Percentiles rank a stretch among this genome's conserved stretches.
phyloP scores from a whole-genome alignment of 2,113 vertebrate genomes.

The Miniopterus natalensis region DNA sequence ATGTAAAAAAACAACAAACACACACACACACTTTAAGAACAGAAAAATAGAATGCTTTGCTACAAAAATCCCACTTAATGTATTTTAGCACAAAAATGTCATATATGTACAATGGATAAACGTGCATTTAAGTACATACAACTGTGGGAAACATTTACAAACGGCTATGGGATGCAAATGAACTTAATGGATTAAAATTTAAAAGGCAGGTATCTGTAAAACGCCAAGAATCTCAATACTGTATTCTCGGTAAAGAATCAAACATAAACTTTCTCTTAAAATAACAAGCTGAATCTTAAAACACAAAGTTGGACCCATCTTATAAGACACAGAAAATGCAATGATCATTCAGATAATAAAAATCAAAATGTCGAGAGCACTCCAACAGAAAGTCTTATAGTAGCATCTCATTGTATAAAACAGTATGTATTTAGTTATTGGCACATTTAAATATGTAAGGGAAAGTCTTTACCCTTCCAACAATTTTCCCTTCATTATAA shows the following conservation, averaged over 20 bases:
- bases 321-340: constrained; percentile 77
- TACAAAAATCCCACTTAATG: constrained; percentile 84
- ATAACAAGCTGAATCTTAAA: constrained; percentile 77
- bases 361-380: constrained; percentile 74
- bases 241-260: constrained; percentile 74
- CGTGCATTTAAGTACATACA: constrained; percentile 84
- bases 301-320: constrained; percentile 73
- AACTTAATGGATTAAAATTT: constrained; percentile 77
- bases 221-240: constrained; percentile 80
- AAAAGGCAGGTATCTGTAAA: constrained; percentile 78
- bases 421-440: constrained; percentile 83
- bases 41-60: constrained; percentile 85
- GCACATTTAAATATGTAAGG: constrained; percentile 85
- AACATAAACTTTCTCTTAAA: constrained; percentile 77
- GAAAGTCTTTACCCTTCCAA: constrained; percentile 79
- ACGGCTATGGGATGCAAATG: constrained; percentile 82
- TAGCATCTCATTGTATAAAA: constrained; percentile 78
- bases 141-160: constrained; percentile 86
- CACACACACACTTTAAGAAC: constrained; percentile 75
- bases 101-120: constrained; percentile 87
- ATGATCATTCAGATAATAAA: constrained; percentile 75
- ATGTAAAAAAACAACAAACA: constrained; percentile 64
- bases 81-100: constrained; percentile 86
- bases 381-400: constrained; percentile 67
- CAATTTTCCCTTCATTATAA: constrained; percentile 75